Percentiles rank a stretch among this genome's conserved stretches.
phyloP scores from a whole-genome alignment of 2,113 vertebrate genomes.

The Myrmophylax atrothorax region DNA sequence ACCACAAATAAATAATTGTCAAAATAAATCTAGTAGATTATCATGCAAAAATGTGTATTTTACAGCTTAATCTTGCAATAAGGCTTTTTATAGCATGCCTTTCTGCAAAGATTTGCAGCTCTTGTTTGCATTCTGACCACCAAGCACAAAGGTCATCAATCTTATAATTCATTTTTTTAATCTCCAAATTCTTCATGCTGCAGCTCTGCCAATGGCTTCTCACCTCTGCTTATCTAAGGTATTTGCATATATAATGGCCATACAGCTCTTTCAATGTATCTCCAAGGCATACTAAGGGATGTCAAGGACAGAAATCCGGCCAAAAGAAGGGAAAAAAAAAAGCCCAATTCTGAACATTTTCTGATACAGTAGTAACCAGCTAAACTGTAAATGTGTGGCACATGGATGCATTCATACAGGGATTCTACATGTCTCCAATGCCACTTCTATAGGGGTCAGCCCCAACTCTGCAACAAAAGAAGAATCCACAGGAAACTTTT shows the following conservation, averaged over 20 bases:
- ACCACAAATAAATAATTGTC: background rate
- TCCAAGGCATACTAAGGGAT: background rate
- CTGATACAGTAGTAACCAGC: background rate
- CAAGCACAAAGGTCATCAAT: background rate
- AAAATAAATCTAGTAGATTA: slow-evolving; percentile 27
- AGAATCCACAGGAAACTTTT: background rate
- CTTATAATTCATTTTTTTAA: background rate
- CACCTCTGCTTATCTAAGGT: background rate
- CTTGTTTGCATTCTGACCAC: background rate
- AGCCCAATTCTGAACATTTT: background rate
- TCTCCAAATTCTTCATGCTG: background rate
- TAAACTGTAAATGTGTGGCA: background rate
- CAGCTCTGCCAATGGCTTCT: background rate
- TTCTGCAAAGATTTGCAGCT: background rate
- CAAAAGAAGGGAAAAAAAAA: background rate
- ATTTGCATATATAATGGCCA: background rate
- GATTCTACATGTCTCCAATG: background rate
- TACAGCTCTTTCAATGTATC: background rate
- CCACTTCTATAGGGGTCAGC: background rate
- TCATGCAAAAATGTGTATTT: background rate
- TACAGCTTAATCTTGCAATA: background rate
- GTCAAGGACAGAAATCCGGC: background rate
- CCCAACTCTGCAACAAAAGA: background rate
- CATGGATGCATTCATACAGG: background rate
- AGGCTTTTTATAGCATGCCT: background rate